Base-by-base conservation (phyloP, 1,140 invertebrate species). In the Laodelphax striatellus region DNA sequence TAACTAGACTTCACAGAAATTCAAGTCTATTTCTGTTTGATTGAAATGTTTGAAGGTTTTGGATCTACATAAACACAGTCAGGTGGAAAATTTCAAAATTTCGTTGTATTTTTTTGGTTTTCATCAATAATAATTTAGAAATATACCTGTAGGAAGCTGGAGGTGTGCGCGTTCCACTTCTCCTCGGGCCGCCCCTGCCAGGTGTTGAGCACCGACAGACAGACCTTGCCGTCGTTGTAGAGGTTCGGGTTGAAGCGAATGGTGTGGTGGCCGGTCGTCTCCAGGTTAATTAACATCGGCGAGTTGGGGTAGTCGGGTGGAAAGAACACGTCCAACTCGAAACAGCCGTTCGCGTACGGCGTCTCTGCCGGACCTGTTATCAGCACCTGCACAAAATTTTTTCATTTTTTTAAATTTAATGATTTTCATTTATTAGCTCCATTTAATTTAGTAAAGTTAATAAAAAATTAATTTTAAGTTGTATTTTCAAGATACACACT, bases 161-260 rank as follows among this genome's bases (percentile, higher is more conserved):
- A 97, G 0, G 93, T 96, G 70, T 94, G 90, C 44, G 94, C 88
- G 75, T 96, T 97, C 95, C 95, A 98, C 76, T 97, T 95, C 72
- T 98, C 95, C 74, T 97, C 95, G n/a, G 94, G 94, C 60, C 94
- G 78, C 5, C 94, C 95, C 74, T 98, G 94, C 95, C 95, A 98
- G 0, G 95, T 98, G 72, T 97, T 97, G 21, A 97, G 76, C 60
- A 97, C 89, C 65, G 92, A 95, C 65, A 97, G 83, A 73, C 94
- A 97, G 55, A 97, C 94, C 80, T 96, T 96, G 54, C 94, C 94
- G 76, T 97, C 93, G 76, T 94, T 93, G 75, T 97, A 97, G 21
- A 98, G 78, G 81, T 98, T 98, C 22, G 94, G 94, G 79, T 98
- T 98, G 72, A 98, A 98, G 63, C 94, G 82, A 65, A 97, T 89